Evolutionary conservation across 2,888 invertebrate species (phyloP).

Genomic region (Dynastes hyllus): DNA sequence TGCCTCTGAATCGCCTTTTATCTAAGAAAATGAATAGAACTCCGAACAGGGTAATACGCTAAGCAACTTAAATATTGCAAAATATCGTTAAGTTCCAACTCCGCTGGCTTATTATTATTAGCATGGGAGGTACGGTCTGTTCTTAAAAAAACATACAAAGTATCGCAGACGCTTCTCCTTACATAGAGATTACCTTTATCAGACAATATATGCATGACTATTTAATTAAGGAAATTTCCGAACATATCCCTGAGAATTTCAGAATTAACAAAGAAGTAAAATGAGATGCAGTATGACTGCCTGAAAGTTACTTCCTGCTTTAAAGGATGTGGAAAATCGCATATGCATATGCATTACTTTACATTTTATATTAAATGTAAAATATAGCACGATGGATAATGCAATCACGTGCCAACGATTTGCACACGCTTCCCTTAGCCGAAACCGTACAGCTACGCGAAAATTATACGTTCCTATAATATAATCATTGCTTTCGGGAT

Average conservation of each 20-base stretch:
- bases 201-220: too few species aligned
- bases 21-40: too few species aligned
- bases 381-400: constrained; percentile 10
- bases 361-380: constrained; percentile 29
- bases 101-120: too few species aligned
- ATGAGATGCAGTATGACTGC: background rate
- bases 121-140: too few species aligned
- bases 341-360: background rate
- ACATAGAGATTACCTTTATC: too few species aligned
- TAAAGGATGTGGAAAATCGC: background rate
- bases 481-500: constrained; percentile 2
- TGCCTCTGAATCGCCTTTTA: too few species aligned
- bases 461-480: background rate
- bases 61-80: too few species aligned
- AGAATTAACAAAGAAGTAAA: background rate
- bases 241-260: background rate
- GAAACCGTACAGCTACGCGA: background rate
- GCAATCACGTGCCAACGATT: background rate
- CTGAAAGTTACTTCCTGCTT: constrained; percentile 23
- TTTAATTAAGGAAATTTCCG: too few species aligned
- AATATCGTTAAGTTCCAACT: too few species aligned
- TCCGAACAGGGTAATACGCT: too few species aligned
- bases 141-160: too few species aligned
- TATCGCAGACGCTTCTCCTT: too few species aligned
- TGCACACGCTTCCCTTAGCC: background rate